Conservation (phyloP, 2,113 vertebrate genomes). For the Psilopsiagon aymara region DNA sequence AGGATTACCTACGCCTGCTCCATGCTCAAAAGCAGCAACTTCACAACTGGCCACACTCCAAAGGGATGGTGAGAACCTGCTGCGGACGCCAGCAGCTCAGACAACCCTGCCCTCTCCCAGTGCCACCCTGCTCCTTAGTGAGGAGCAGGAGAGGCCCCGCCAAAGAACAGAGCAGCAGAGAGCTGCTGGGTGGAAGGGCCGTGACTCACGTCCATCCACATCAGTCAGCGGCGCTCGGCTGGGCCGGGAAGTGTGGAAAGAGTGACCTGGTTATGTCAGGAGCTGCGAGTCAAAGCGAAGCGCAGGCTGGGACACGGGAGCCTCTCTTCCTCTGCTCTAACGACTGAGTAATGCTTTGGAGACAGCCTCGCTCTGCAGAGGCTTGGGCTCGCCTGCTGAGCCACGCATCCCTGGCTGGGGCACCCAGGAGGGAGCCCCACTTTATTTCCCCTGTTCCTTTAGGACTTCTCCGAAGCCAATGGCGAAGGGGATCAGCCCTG, state of each 20-base stretch:
- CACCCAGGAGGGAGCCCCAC: neutral
- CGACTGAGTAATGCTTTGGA: neutral
- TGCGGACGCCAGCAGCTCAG: neutral
- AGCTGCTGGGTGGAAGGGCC: neutral
- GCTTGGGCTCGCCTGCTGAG: fast-evolving
- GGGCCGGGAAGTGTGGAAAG: constrained; percentile 45
- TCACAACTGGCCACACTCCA: neutral
- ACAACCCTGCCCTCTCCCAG: neutral
- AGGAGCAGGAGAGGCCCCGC: neutral
- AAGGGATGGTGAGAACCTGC: neutral
- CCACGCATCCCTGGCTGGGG: fast-evolving
- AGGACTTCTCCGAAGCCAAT: neutral
- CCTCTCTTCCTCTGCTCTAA: neutral
- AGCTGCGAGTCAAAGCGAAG: neutral
- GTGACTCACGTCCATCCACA: constrained; percentile 40
- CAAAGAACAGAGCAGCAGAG: neutral
- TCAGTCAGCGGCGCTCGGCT: neutral
- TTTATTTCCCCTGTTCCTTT: neutral
- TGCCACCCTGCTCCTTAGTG: constrained; percentile 28
- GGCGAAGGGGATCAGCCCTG: neutral
- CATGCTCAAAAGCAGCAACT: neutral
- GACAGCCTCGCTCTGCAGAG: neutral
- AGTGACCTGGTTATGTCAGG: constrained; percentile 63
- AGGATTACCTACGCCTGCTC: neutral
- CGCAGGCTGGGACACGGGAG: constrained; percentile 2